Conservation (phyloP, 2,113 vertebrate species). For the Phainopepla nitens region DNA sequence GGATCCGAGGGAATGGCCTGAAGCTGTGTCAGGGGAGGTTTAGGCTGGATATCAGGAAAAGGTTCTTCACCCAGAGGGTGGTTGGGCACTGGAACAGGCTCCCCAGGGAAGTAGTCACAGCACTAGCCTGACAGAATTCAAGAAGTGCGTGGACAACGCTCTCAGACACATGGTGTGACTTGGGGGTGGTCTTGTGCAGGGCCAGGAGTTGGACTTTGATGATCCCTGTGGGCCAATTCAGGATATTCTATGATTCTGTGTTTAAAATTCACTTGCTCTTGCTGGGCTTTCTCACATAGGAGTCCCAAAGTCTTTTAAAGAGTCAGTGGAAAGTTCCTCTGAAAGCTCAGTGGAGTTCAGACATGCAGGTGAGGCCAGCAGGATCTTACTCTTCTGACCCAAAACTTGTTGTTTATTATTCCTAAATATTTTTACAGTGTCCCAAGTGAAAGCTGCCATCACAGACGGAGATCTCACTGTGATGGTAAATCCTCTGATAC, state of each 20-base stretch:
- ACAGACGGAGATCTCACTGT: not conserved
- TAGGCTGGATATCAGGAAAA: rapidly evolving
- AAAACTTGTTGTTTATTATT: not conserved
- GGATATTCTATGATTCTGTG: not conserved
- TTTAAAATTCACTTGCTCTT: not conserved
- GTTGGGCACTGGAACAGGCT: rapidly evolving
- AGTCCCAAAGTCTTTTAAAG: not conserved
- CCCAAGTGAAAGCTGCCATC: not conserved
- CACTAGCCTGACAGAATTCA: rapidly evolving
- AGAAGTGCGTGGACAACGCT: not conserved
- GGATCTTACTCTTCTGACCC: not conserved
- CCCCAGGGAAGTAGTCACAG: rapidly evolving
- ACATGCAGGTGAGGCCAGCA: not conserved
- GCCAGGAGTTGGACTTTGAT: not conserved
- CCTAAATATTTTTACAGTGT: not conserved
- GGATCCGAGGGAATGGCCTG: rapidly evolving
- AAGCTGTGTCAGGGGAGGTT: not conserved
- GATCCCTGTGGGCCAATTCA: not conserved
- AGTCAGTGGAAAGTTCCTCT: not conserved
- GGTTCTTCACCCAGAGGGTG: rapidly evolving
- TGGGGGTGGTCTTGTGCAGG: rapidly evolving
- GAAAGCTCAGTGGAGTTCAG: not conserved
- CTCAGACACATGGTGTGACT: not conserved
- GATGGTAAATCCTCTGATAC: not conserved
- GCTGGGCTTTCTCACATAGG: rapidly evolving